Conservation (phyloP, 2,113 vertebrate genomes). For the Ammodytes dubius region DNA sequence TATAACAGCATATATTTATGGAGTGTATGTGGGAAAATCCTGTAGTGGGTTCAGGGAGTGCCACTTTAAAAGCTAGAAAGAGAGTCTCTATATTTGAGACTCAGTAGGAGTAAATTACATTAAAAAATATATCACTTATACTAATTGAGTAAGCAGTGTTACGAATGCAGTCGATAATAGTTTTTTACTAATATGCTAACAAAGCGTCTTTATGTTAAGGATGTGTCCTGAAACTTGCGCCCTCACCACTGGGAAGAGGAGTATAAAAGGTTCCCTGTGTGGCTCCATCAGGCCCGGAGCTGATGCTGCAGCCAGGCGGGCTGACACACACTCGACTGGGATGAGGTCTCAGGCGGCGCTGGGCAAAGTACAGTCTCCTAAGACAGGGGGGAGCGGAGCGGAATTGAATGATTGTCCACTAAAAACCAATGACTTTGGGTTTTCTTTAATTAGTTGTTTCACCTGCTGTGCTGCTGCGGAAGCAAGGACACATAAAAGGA, state of each 20-base stretch:
- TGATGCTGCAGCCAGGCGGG: constrained; percentile 91
- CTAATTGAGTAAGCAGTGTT: neutral
- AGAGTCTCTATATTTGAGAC: constrained; percentile 1
- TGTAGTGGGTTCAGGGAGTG: constrained; percentile 20
- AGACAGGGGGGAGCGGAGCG: constrained; percentile 37
- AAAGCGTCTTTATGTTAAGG: constrained; percentile 10
- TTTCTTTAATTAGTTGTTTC: constrained; percentile 28
- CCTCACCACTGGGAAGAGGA: constrained; percentile 89
- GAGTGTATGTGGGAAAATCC: constrained; percentile 29
- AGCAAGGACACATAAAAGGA: constrained; percentile 92
- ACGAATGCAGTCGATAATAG: neutral
- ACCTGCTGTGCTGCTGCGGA: constrained; percentile 91
- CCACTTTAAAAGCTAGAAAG: constrained; percentile 28
- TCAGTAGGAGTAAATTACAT: constrained; percentile 22
- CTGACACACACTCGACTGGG: constrained; percentile 90
- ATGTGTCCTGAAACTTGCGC: constrained; percentile 1
- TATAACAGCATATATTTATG: constrained; percentile 39
- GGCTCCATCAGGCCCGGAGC: constrained; percentile 90
- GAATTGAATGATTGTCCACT: constrained; percentile 22
- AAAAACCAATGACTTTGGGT: neutral
- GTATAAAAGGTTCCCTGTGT: constrained; percentile 92
- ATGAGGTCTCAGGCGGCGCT: constrained; percentile 91
- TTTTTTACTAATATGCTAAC: constrained; percentile 18
- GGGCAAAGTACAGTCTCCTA: constrained; percentile 94
- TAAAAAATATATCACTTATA: constrained; percentile 6